Evolutionary conservation across 2,888 invertebrate species (phyloP), one percentile per base, ranked within the genome.

Genomic region (Ophonus ardosiacus): DNA sequence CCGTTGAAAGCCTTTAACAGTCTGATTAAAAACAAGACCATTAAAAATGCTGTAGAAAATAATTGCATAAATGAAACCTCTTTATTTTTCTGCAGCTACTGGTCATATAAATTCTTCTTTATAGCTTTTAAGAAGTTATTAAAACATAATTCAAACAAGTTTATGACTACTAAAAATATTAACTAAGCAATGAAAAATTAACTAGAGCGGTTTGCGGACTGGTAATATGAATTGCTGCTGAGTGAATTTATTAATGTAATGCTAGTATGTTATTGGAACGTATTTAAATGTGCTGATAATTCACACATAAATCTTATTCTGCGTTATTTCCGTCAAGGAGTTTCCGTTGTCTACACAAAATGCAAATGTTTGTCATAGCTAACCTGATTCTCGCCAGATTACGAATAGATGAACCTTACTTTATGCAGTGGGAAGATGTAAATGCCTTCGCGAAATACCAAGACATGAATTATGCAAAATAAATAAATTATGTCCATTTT

Each of bases 261-360:
- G 43, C 15, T 43, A 74, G 71, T 74, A 74, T 74, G 71, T 74
- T 74, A 74, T 74, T 74, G 71, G 71, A 74, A 43, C 71, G 13
- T 74, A 74, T 74, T 74, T 43, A 74, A 43, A 74, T 74, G 43
- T 43, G 15, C 8, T 68, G 68, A 74, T 17, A 74, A 74, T 74
- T 74, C 71, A 74, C 71, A 74, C 71, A 74, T 74, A 74, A 74
- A 74, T 74, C 71, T 40, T n/a, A 18, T 7, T 43, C 43, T 74
- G 40, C 71, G 18, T 74, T 68, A 74, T 43, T 74, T 74, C 71
- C 71, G 71, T 74, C 71, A 74, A 74, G 43, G 40, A 43, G 71
- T 74, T 74, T 74, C 71, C 71, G 71, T 74, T 74, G 71, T 21
- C 38, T 68, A 68, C 31, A 68, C 15, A 68, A 13, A 31, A 10